Conservation (phyloP, 1,140 invertebrate species). For the fruit fly (Drosophila melanogaster) region DNA sequence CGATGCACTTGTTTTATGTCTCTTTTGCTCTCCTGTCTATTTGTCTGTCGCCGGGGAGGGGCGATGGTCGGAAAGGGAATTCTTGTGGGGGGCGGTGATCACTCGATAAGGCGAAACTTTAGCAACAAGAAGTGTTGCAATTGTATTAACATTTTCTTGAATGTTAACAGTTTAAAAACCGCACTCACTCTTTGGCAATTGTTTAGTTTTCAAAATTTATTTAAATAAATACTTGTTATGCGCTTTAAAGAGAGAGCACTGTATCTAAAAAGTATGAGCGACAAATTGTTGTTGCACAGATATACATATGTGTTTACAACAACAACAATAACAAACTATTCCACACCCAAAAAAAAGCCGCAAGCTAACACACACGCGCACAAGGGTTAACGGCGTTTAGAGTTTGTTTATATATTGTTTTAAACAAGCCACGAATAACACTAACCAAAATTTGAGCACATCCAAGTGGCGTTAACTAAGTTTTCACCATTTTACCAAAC, state of each 20-base stretch:
- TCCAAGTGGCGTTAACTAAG: neutral
- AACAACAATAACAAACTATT: neutral
- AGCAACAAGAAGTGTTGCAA: neutral
- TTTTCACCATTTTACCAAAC: neutral
- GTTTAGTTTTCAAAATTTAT: neutral
- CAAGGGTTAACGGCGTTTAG: constrained; percentile 32
- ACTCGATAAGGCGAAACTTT: neutral
- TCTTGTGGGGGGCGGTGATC: neutral
- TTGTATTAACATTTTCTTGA: too few relatives aligned
- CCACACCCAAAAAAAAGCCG: constrained; percentile 38
- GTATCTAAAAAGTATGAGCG: constrained; percentile 5
- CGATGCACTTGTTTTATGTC: constrained; percentile 37
- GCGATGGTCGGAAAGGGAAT: neutral
- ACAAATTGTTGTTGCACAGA: constrained; percentile 1
- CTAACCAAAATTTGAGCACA: neutral
- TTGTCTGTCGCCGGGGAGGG: constrained; percentile 1
- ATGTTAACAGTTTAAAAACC: too few relatives aligned
- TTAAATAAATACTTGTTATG: neutral
- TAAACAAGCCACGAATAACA: neutral
- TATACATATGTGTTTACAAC: constrained; percentile 1
- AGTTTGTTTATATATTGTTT: constrained; percentile 40
- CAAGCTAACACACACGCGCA: constrained; percentile 19
- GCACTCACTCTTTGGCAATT: too few relatives aligned
- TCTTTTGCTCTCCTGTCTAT: constrained; percentile 13
- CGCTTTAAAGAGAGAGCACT: neutral